Percentiles rank a stretch among this genome's conserved stretches.
Conservation (phyloP, 2,888 invertebrate genomes). For the Rhamphomyia laevipes region DNA sequence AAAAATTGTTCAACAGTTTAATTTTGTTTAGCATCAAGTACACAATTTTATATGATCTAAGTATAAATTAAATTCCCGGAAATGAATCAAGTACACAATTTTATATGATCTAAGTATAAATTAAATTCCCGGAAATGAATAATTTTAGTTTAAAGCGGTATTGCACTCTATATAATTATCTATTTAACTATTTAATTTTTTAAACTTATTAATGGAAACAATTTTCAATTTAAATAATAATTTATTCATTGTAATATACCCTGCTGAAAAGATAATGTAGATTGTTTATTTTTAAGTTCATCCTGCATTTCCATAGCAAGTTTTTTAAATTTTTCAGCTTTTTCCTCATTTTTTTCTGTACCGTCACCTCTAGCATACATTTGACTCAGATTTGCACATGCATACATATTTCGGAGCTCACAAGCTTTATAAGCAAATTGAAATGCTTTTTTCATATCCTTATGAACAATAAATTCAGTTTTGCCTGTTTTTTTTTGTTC, state of each 20-base stretch:
- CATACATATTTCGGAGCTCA: slow-evolving; percentile 70
- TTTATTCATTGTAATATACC: slow-evolving; percentile 33
- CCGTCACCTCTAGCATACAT: slow-evolving; percentile 82
- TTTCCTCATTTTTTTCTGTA: slow-evolving; percentile 53
- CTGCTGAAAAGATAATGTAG: slow-evolving; percentile 43
- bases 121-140: too few relatives aligned
- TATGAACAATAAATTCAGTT: slow-evolving; percentile 43
- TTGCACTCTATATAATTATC: too few relatives aligned
- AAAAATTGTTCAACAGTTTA: too few relatives aligned
- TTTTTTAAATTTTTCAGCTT: slow-evolving; percentile 61
- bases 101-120: too few relatives aligned
- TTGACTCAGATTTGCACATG: slow-evolving; percentile 81
- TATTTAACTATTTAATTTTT: too few relatives aligned
- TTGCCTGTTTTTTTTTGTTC: slow-evolving; percentile 25
- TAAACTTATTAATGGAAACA: too few relatives aligned
- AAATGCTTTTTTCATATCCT: slow-evolving; percentile 68
- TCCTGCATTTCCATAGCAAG: slow-evolving; percentile 59
- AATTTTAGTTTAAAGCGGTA: too few relatives aligned
- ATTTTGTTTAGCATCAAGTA: too few relatives aligned
- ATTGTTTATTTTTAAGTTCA: slow-evolving; percentile 46
- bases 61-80: too few relatives aligned
- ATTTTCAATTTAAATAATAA: too few relatives aligned
- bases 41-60: too few relatives aligned
- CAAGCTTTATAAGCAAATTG: slow-evolving; percentile 68
- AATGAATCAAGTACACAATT: too few relatives aligned